Evolutionary conservation across 1,140 invertebrate genomes (phyloP).

Genomic region (Drosophila rhopaloa): DNA sequence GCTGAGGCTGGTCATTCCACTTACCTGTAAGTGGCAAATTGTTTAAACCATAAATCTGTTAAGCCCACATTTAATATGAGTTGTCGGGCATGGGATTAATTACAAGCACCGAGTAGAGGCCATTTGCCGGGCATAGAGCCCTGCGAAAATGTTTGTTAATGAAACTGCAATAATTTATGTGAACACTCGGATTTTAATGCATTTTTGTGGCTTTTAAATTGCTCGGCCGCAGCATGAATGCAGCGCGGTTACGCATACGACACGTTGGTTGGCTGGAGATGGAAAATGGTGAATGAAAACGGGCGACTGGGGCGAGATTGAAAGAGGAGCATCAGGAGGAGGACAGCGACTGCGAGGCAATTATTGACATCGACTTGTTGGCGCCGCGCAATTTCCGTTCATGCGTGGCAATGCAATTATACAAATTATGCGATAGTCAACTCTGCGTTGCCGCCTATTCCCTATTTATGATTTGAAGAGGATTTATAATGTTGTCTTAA

Average conservation of each 20-base stretch:
- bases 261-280: constrained; percentile 26
- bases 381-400: constrained; percentile 62
- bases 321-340: neutral
- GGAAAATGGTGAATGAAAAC: neutral
- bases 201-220: constrained; percentile 68
- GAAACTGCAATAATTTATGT: constrained; percentile 67
- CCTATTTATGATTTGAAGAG: neutral
- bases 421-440: constrained; percentile 60
- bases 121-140: constrained; percentile 18
- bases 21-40: constrained; percentile 59
- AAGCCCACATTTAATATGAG: constrained; percentile 41
- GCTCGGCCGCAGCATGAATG: constrained; percentile 26
- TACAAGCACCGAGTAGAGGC: constrained; percentile 34
- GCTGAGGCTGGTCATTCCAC: constrained; percentile 10
- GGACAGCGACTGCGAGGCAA: constrained; percentile 43
- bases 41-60: constrained; percentile 60
- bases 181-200: constrained; percentile 64
- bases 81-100: constrained; percentile 51
- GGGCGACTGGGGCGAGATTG: neutral
- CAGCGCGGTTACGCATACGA: constrained; percentile 44
- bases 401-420: constrained; percentile 74
- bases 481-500: neutral
- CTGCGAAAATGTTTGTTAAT: constrained; percentile 65
- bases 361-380: constrained; percentile 72
- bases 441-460: constrained; percentile 1